Conservation (phyloP, 2,888 invertebrate species). For the Perdita meconis region DNA sequence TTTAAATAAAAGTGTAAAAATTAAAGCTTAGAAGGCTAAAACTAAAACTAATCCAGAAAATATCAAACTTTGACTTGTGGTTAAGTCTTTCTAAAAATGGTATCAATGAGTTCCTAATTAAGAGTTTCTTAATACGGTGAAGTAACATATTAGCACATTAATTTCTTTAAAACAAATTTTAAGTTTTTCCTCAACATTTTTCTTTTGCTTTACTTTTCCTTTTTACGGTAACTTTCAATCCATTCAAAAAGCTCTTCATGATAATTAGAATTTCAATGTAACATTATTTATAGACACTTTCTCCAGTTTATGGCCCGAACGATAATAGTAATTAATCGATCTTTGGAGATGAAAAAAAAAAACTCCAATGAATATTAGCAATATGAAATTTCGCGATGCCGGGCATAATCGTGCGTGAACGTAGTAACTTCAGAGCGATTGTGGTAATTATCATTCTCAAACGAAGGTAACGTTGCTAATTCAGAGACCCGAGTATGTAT, state of each 20-base stretch:
- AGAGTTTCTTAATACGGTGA: no score
- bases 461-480: not conserved
- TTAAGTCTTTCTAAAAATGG: no score
- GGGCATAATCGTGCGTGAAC: not conserved
- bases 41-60: conserved; percentile 1
- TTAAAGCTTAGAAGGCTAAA: no score
- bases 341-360: not conserved
- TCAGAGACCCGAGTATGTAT: not conserved
- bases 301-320: not conserved
- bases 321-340: not conserved
- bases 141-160: no score
- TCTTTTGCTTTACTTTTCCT: conserved; percentile 1
- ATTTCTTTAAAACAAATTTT: not conserved
- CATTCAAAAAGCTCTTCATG: not conserved
- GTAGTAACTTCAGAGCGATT: not conserved
- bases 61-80: no score
- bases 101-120: no score
- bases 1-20: no score
- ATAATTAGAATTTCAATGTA: conserved; percentile 3
- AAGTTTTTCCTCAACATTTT: not conserved
- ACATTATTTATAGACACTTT: conserved; percentile 2
- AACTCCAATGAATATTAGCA: no score
- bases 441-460: not conserved
- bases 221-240: conserved; percentile 9
- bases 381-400: not conserved